Percentiles rank a stretch among this genome's conserved stretches.
These are phyloP conservation scores for Mormoops blainvillei DNA, from an alignment of 2,113 vertebrate genomes.

Conservation along the genomic window DNA sequence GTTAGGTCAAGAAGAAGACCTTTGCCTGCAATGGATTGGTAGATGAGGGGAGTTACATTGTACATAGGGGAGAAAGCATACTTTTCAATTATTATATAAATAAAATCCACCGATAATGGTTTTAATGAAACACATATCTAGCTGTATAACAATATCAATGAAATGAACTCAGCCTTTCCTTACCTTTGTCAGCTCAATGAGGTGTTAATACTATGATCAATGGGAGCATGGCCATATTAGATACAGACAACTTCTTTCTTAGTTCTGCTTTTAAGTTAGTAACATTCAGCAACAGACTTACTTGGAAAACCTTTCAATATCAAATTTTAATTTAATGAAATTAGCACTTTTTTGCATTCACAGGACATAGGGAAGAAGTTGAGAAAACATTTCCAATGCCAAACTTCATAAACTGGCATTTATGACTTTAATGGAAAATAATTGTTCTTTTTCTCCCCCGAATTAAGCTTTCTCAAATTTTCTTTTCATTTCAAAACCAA, in stretches of 20 bases:
- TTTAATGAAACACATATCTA: conserved; percentile 44
- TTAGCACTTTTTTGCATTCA: neutral
- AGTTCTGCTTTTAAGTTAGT: conserved; percentile 5
- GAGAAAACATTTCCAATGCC: neutral
- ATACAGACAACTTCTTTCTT: neutral
- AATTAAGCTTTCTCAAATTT: neutral
- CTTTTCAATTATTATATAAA: conserved; percentile 20
- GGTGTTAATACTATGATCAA: neutral
- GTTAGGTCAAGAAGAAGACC: neutral
- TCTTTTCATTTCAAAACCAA: neutral
- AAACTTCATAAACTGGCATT: neutral
- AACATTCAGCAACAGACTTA: conserved; percentile 4
- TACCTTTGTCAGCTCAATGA: conserved; percentile 55
- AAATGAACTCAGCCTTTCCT: conserved; percentile 49
- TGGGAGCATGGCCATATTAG: neutral
- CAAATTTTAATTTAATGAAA: conserved; percentile 41
- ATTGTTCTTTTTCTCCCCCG: neutral
- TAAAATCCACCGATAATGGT: conserved; percentile 33
- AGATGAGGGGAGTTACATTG: neutral
- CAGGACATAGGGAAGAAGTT: neutral
- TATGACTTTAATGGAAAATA: neutral
- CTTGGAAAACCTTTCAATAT: neutral
- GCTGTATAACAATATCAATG: conserved; percentile 33
- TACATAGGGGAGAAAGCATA: neutral
- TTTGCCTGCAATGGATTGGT: neutral